phyloP scores from a whole-genome alignment of 2,113 vertebrate genomes.

The Onychorhynchus coronatus region DNA sequence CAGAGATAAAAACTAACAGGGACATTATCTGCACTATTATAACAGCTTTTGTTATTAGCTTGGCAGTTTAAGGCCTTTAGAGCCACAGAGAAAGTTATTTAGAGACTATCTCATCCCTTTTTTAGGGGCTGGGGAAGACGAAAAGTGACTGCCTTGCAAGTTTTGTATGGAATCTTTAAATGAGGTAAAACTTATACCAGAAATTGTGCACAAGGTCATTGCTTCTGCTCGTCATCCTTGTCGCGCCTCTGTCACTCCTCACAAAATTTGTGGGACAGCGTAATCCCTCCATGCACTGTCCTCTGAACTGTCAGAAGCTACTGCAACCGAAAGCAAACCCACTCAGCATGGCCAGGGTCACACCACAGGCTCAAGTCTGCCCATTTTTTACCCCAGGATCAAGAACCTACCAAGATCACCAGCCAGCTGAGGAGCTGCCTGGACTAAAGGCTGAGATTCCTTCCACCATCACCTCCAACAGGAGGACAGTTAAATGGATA shows the following conservation, averaged over 20 bases:
- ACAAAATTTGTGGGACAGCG: accelerated
- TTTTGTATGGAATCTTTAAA: background rate
- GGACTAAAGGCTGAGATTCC: background rate
- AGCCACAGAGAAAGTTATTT: background rate
- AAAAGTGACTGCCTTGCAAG: accelerated
- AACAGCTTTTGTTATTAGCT: background rate
- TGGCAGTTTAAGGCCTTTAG: background rate
- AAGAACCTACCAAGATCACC: background rate
- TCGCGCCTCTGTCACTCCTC: accelerated
- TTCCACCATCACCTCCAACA: background rate
- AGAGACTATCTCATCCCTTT: background rate
- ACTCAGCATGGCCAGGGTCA: accelerated
- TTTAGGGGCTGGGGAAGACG: background rate
- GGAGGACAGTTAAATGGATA: background rate
- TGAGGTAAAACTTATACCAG: background rate
- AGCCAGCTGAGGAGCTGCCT: background rate
- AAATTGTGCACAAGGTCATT: background rate
- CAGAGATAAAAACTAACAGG: background rate
- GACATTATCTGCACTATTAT: background rate
- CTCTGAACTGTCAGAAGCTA: background rate
- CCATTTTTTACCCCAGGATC: too few species aligned
- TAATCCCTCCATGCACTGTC: background rate
- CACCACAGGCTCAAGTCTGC: too few species aligned
- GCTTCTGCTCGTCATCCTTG: background rate
- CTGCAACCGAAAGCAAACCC: background rate